Base-by-base conservation (phyloP, 2,888 invertebrate species). In the Acronicta alni region DNA sequence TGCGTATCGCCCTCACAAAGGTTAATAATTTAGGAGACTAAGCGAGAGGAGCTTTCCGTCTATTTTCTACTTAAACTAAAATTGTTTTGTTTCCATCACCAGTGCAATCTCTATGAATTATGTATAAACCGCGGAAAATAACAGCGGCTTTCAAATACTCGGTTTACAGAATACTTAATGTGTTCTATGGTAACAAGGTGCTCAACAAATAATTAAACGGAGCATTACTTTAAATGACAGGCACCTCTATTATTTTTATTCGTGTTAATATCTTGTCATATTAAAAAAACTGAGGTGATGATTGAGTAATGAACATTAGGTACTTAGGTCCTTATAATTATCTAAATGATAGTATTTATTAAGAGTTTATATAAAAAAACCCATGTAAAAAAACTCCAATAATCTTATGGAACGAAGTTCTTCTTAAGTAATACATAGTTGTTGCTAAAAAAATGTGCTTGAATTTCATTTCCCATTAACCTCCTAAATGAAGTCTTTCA, bases 1-100 rank as follows among this genome's bases (percentile, higher is more conserved):
- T 89, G 85, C 90, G 91, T 90, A 90, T 92, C 89, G 83, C 91
- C 91, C 90, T 90, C 82, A 82, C 89, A 84, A 84, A 89, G 89
- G 92, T 94, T 93, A 92, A 94, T 94, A 93, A 92, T 93, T 92
- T 89, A 94, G 81, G 87, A 89, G 91, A 89, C 91, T 91, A 90
- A 92, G 88, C 87, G 89, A 81, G 85, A 84, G 82, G 82, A 83
- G 83, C 85, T 86, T 84, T 83, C 77, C 82, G 83, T 84, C 89
- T 88, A 89, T 89, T 91, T 88, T 89, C 86, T 87, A 84, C 86
- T 87, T 85, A 86, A 84, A 88, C 84, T 89, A 87, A 89, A 88
- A 90, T 88, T 89, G 88, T 89, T 88, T 89, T 86, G 86, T 88
- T 87, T 82, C 86, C 79, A 88, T 86, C 81, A 80, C 80, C 79